phyloP scores from a whole-genome alignment of 2,113 vertebrate genomes.

The Rhipidura dahli region DNA sequence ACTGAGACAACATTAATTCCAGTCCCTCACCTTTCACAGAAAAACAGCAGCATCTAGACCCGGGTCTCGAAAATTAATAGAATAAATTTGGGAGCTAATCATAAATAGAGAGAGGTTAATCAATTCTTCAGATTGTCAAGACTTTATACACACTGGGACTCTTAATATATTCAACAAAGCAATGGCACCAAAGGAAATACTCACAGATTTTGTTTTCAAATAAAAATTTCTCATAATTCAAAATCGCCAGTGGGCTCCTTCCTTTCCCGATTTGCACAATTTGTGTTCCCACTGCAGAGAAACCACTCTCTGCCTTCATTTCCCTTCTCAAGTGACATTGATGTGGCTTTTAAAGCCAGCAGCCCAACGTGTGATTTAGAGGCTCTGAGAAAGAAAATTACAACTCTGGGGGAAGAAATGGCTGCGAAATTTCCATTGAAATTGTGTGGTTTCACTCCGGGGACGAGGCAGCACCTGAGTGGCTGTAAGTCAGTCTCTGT shows the following conservation, averaged over 20 bases:
- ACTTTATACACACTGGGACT: background rate
- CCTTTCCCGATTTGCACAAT: background rate
- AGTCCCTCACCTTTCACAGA: background rate
- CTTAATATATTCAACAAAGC: background rate
- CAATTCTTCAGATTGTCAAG: background rate
- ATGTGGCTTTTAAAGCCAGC: slow-evolving; percentile 35
- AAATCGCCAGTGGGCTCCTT: background rate
- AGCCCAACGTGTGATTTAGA: slow-evolving; percentile 19
- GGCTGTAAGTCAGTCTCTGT: background rate
- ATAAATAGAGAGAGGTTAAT: slow-evolving; percentile 7
- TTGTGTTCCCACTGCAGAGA: slow-evolving; percentile 13
- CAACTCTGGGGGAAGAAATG: background rate
- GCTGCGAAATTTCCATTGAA: slow-evolving; percentile 14
- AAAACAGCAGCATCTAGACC: background rate
- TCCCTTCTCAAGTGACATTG: background rate
- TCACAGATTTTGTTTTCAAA: background rate
- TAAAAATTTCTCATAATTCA: slow-evolving; percentile 21
- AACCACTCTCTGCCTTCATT: background rate
- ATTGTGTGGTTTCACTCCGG: background rate
- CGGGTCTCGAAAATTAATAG: background rate
- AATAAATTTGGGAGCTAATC: background rate
- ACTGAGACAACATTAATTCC: background rate
- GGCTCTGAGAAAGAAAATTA: slow-evolving; percentile 19
- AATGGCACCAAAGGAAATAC: background rate
- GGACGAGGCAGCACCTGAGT: background rate